Base-by-base conservation (phyloP, 2,888 invertebrate species). In the Rhabditophanes sp. region DNA sequence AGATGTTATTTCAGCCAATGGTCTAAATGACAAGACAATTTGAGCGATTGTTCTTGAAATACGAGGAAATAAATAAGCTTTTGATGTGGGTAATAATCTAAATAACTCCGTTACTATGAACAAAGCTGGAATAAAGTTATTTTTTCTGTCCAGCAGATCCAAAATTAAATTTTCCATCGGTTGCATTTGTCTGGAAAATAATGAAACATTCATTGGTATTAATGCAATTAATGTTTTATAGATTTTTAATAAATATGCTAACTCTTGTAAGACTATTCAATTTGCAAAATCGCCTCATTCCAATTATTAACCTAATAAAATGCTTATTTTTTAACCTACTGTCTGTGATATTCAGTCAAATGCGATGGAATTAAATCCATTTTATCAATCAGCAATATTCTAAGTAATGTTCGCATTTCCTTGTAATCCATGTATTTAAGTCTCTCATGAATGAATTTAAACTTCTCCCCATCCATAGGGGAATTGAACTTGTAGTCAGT, bases 11-110 rank as follows among this genome's bases (percentile, higher is more conserved):
- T 52, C 51, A n/a, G 50, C 48, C 3, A 47, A 29, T 6, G 48
- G 50, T 2, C 48, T 38, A 27, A 47, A 47, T 11, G 48, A 51
- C 12, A 39, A 39, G 2, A 39, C 42, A 22, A 52, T 31, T 24
- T 47, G 39, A 24, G 39, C 39, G 17, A 51, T 43, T 24, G 40
- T 43, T 24, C 29, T 20, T 6, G 46, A 46, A 9, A 47, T 30
- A 7, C 48, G 25, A 41, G 50, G 19, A 16, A 35, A 43, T 17
- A 15, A 18, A 3, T 9, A 4, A 9, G 3, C 25, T 11, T 6
- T 3, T 16, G 15, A 8, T 5, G 16, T 28, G 16, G 21, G 4
- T 4, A 11, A 2, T 8, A 9, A 6, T 9, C 12, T 12, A 4
- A 6, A 25, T 34, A 46, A 35, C 29, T 46, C 46, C 15, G 39